Conservation (phyloP, 2,113 vertebrate species). For the Engraulis encrasicolus region DNA sequence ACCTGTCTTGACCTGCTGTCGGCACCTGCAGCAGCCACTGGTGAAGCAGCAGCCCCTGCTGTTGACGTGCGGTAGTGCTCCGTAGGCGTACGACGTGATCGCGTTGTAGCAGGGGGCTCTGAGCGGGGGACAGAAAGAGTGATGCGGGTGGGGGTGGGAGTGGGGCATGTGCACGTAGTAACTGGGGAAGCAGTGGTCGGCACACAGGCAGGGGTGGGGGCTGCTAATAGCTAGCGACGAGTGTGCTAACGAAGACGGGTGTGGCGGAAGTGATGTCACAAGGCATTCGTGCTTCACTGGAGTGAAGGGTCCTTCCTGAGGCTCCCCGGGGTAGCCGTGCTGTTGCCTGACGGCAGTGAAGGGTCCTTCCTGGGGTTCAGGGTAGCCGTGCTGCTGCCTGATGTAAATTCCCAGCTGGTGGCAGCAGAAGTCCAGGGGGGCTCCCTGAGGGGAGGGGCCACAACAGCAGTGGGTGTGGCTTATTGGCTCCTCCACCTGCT, state of each 20-base stretch:
- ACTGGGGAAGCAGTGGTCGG: slow-evolving; percentile 79
- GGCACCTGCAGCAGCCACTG: slow-evolving; percentile 80
- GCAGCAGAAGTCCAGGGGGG: slow-evolving; percentile 82
- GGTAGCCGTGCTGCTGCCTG: slow-evolving; percentile 70
- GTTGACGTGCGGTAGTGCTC: slow-evolving; percentile 82
- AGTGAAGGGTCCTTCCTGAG: slow-evolving; percentile 62
- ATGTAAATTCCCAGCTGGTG: slow-evolving; percentile 90
- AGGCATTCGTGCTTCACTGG: slow-evolving; percentile 92
- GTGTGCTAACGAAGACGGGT: slow-evolving; percentile 64
- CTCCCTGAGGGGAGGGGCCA: slow-evolving; percentile 61
- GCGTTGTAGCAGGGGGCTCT: slow-evolving; percentile 80
- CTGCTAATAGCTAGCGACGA: slow-evolving; percentile 71
- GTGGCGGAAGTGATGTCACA: slow-evolving; percentile 67
- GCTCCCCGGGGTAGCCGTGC: slow-evolving; percentile 59
- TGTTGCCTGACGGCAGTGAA: slow-evolving; percentile 85
- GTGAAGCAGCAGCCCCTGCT: slow-evolving; percentile 80
- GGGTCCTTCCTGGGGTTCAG: slow-evolving; percentile 59
- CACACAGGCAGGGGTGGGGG: slow-evolving; percentile 78
- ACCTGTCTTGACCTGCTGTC: slow-evolving; percentile 93
- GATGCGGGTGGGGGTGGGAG: slow-evolving; percentile 77
- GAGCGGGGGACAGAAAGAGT: slow-evolving; percentile 85
- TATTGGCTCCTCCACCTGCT: slow-evolving; percentile 72
- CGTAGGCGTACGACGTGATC: slow-evolving; percentile 81
- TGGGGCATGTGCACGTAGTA: slow-evolving; percentile 78
- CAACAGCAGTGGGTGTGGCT: slow-evolving; percentile 81